Evolutionary conservation across 2,888 invertebrate genomes (phyloP).

Genomic region (Eustalomyia histrio): DNA sequence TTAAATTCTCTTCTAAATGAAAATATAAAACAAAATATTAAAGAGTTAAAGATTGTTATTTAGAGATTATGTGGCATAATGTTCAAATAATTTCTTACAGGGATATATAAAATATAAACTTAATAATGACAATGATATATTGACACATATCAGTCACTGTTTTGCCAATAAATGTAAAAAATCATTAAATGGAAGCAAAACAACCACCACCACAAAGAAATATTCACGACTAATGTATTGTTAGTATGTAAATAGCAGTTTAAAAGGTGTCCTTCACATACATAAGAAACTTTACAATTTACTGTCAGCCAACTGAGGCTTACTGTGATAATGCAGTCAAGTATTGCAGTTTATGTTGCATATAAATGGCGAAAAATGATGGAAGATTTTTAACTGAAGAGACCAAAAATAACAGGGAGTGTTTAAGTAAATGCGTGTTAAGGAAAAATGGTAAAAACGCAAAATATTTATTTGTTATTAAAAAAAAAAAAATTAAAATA

Average conservation of each 20-base stretch:
- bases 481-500: no score
- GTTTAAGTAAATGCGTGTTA: background rate
- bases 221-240: no score
- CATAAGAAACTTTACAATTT: background rate
- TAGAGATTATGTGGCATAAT: no score
- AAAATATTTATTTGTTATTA: background rate
- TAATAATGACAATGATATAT: constrained; percentile 29
- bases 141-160: constrained; percentile 29
- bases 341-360: background rate
- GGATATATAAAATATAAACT: no score
- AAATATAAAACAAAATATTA: no score
- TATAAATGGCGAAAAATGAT: background rate
- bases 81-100: no score
- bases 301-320: background rate
- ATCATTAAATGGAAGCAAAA: no score
- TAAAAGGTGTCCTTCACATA: constrained; percentile 14
- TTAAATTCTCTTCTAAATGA: no score
- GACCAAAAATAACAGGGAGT: background rate
- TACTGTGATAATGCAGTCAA: background rate
- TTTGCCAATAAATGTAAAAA: background rate
- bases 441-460: background rate
- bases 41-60: no score
- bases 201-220: no score
- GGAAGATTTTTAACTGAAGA: background rate
- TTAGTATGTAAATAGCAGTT: background rate